Percentiles rank a stretch among this genome's conserved stretches.
phyloP scores from a whole-genome alignment of 2,888 invertebrate genomes.

The Myopa testacea region DNA sequence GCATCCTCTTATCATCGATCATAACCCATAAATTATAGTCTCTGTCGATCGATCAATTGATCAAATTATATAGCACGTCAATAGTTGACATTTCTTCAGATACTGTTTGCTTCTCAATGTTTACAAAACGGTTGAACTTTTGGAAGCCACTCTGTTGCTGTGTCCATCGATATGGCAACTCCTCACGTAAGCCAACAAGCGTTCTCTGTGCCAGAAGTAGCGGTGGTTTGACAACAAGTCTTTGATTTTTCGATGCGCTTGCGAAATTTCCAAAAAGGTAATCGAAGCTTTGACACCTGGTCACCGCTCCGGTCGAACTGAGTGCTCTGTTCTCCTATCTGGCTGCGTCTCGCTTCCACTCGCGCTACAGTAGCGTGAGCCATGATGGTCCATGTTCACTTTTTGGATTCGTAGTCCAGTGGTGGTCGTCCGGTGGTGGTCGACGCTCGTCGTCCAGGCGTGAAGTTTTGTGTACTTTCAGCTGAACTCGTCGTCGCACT shows the following conservation, averaged over 20 bases:
- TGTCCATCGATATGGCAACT: no score
- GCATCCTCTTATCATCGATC: no score
- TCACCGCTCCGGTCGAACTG: background rate
- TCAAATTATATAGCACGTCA: background rate
- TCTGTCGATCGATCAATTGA: background rate
- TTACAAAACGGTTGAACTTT: no score
- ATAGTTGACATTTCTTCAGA: no score
- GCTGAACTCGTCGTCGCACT: background rate
- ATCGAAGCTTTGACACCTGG: background rate
- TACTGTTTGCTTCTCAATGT: no score
- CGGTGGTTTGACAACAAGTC: background rate
- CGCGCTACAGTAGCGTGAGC: background rate
- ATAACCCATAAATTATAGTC: slow-evolving; percentile 1
- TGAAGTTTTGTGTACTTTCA: slow-evolving; percentile 47
- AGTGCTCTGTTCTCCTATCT: background rate
- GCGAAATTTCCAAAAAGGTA: slow-evolving; percentile 4
- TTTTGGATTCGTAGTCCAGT: slow-evolving; percentile 24
- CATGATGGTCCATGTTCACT: slow-evolving; percentile 32
- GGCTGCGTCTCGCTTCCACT: background rate
- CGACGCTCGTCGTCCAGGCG: slow-evolving; percentile 46
- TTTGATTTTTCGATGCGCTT: background rate
- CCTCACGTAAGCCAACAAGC: no score
- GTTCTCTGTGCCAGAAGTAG: background rate
- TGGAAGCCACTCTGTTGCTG: no score
- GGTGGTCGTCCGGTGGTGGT: background rate